These are phyloP conservation scores for Sycophila texana DNA, from an alignment of 2,888 invertebrate genomes.

Conservation along the genomic window DNA sequence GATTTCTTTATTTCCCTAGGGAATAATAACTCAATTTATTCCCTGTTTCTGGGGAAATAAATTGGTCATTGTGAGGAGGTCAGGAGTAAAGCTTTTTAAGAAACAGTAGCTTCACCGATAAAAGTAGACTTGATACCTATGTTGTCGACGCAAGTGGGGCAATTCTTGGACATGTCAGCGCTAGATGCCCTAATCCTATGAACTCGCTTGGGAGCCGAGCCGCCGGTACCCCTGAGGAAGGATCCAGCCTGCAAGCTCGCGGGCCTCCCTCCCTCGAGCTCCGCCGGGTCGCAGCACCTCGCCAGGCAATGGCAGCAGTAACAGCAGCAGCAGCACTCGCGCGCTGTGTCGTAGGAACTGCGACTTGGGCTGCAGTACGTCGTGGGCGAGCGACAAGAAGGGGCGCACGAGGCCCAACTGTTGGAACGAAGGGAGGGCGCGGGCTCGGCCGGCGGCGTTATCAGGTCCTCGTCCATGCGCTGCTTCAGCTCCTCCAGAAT, in stretches of 20 bases:
- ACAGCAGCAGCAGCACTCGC: conserved; percentile 16
- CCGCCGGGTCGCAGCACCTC: not conserved
- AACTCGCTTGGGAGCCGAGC: too few relatives aligned
- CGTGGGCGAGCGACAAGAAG: not conserved
- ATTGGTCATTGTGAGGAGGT: too few relatives aligned
- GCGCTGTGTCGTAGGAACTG: conserved; percentile 9
- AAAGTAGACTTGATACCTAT: too few relatives aligned
- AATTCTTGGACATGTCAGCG: not conserved
- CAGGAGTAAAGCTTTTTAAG: too few relatives aligned
- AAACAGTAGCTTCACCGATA: too few relatives aligned
- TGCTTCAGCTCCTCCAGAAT: conserved; percentile 37
- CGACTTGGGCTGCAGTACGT: not conserved
- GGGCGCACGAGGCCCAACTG: not conserved
- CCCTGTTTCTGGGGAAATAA: too few relatives aligned
- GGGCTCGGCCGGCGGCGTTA: not conserved
- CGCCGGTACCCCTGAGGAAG: not conserved
- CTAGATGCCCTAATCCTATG: too few relatives aligned
- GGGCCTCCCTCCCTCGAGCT: not conserved
- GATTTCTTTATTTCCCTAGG: too few relatives aligned
- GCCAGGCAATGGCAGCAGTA: not conserved
- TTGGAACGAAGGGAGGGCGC: not conserved
- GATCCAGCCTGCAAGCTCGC: not conserved
- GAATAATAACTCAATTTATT: too few relatives aligned
- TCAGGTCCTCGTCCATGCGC: conserved; percentile 38
- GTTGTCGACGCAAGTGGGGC: not conserved